Evolutionary conservation across 2,888 invertebrate species (phyloP), one percentile per base, ranked within the genome.

Genomic region (Pimpla rufipes): DNA sequence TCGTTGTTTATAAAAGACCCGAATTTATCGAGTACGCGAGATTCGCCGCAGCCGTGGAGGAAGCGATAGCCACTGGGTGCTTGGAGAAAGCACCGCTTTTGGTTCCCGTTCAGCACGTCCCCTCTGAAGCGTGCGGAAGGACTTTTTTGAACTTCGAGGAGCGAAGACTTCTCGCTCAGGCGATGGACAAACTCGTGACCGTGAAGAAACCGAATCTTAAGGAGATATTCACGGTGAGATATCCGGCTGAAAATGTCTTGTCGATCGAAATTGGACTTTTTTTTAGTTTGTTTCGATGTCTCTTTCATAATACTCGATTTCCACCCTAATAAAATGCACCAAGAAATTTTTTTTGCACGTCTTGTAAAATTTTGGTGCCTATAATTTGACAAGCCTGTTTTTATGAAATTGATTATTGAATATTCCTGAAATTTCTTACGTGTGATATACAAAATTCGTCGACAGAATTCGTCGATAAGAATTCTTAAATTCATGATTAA

Each of bases 111-210:
- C 95, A 96, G 87, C 96, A 97, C 92, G 93, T 96, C 84, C 96
- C 97, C 47, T 95, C 95, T 62, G 92, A 94, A 55, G 96, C 96
- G 90, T 94, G 95, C 86, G 94, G 95, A 16, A 93, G 93, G 84
- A 94, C 94, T 86, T 97, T 96, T 94, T 95, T 97, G 85, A 96
- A 96, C 93, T 97, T 96, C 91, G 96, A 97, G 84, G 97, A 97
- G 93, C 94, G 97, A 37, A 94, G 94, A 79, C 91, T 94, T 42
- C 94, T 96, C 50, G 95, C 96, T 0, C 93, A 94, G 77, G 96
- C 96, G 0, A 94, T 97, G 88, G 95, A 95, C 92, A 96, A 96
- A 90, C 94, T 97, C 21, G 94, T 96, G 45, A 95, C 95, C 86
- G 94, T 94, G 62, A 95, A 96, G 0, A 96, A 96, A 87, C 94